Evolutionary conservation across 2,113 vertebrate species (phyloP).

Genomic region (Coracopsis vasa): DNA sequence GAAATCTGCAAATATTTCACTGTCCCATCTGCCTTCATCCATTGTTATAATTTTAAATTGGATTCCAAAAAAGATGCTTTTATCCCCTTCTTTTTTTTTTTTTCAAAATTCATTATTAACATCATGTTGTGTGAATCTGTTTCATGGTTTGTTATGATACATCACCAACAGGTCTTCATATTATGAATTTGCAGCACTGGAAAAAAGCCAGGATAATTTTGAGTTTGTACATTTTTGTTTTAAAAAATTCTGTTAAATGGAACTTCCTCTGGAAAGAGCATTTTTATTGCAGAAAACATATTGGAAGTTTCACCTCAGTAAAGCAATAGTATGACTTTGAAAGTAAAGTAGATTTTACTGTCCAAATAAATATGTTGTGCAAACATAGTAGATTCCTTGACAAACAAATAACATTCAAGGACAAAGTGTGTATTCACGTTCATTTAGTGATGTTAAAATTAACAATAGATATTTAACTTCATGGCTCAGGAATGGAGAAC

Average conservation of each 20-base stretch:
- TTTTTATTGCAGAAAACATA: background rate
- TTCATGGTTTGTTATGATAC: background rate
- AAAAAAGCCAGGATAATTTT: background rate
- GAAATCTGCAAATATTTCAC: constrained; percentile 33
- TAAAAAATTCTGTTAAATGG: background rate
- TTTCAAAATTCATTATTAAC: background rate
- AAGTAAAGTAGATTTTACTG: constrained; percentile 14
- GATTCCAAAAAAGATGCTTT: background rate
- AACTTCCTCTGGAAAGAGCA: background rate
- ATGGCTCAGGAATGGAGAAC: background rate
- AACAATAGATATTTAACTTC: background rate
- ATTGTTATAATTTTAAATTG: background rate
- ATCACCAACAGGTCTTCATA: background rate
- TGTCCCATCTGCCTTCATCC: constrained; percentile 36
- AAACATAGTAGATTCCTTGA: background rate
- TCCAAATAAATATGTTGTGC: constrained; percentile 19
- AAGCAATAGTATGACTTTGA: background rate
- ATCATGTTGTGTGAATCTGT: background rate
- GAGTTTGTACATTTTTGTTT: background rate
- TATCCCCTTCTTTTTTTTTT: background rate
- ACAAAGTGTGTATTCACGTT: background rate
- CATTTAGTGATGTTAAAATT: background rate
- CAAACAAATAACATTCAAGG: constrained; percentile 31
- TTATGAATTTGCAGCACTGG: background rate
- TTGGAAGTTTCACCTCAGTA: background rate